Conservation (phyloP, 2,888 invertebrate genomes). For the Ernsta delagoae region DNA sequence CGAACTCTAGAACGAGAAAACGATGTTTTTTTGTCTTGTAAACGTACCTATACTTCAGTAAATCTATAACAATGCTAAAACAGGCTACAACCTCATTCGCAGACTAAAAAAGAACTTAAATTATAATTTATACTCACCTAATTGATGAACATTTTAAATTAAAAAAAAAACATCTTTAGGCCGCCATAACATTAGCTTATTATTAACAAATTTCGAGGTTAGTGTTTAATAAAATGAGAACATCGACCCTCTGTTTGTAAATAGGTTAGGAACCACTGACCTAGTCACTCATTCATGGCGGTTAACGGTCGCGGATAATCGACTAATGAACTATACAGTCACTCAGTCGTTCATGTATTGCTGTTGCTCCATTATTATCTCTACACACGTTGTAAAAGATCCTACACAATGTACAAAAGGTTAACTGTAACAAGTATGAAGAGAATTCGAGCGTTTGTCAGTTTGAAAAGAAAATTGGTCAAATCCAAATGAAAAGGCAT, state of each 20-base stretch:
- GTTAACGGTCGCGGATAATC: conserved; percentile 40
- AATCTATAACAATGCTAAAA: too few species aligned
- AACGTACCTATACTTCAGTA: too few species aligned
- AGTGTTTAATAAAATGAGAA: neutral
- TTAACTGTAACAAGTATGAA: neutral
- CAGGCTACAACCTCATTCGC: too few species aligned
- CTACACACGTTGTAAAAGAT: conserved; percentile 5
- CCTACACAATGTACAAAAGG: neutral
- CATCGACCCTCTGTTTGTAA: neutral
- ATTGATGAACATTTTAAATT: too few species aligned
- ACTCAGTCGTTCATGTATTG: conserved; percentile 20
- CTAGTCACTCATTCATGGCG: conserved; percentile 49
- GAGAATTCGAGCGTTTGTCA: neutral
- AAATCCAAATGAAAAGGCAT: neutral
- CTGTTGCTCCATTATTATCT: too few species aligned
- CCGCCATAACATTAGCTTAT: neutral
- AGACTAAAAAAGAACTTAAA: too few species aligned
- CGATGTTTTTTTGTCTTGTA: too few species aligned
- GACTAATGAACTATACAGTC: conserved; percentile 37
- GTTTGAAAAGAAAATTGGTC: neutral
- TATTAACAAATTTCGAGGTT: neutral
- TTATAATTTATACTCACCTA: too few species aligned
- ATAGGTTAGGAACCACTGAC: conserved; percentile 20
- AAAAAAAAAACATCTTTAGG: too few species aligned
- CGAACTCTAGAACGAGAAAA: too few species aligned